These are phyloP conservation scores for Sebastolobus alascanus DNA, from an alignment of 2,797 vertebrate genomes.

Conservation along the genomic window DNA sequence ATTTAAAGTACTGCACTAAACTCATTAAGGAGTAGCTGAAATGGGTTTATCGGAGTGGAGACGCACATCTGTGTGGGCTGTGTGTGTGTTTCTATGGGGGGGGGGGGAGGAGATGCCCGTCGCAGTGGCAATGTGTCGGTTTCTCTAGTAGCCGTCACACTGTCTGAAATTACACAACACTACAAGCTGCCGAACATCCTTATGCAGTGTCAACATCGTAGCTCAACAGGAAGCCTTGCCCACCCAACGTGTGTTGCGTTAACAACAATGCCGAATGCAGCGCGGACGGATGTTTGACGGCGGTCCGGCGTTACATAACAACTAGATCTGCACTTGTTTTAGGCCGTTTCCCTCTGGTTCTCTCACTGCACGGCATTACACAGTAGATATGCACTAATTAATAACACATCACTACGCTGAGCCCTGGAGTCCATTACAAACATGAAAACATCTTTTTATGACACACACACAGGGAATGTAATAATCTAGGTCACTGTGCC, in stretches of 20 bases:
- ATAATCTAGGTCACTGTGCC: constrained; percentile 71
- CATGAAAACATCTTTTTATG: constrained; percentile 57
- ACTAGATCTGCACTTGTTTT: constrained; percentile 38
- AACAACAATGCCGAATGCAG: constrained; percentile 44
- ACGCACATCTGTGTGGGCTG: constrained; percentile 1
- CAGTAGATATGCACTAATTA: constrained; percentile 52
- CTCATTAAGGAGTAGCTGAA: background rate
- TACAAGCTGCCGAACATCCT: constrained; percentile 56
- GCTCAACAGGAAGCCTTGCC: constrained; percentile 56
- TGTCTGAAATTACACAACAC: constrained; percentile 65
- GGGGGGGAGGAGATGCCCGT: background rate
- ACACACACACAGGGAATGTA: constrained; percentile 16
- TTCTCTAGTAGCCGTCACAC: constrained; percentile 33
- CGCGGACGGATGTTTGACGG: constrained; percentile 45
- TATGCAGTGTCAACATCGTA: constrained; percentile 38
- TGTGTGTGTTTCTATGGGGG: background rate
- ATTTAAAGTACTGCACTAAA: background rate
- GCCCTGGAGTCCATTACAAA: constrained; percentile 38
- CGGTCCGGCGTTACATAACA: constrained; percentile 66
- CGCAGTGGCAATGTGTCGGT: constrained; percentile 23
- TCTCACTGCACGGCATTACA: constrained; percentile 27
- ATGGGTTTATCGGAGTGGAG: background rate
- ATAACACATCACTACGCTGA: constrained; percentile 55
- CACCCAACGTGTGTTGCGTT: constrained; percentile 35
- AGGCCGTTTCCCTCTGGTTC: constrained; percentile 7